phyloP scores from a whole-genome alignment of 2,113 vertebrate species.

The Oophaga pumilio region DNA sequence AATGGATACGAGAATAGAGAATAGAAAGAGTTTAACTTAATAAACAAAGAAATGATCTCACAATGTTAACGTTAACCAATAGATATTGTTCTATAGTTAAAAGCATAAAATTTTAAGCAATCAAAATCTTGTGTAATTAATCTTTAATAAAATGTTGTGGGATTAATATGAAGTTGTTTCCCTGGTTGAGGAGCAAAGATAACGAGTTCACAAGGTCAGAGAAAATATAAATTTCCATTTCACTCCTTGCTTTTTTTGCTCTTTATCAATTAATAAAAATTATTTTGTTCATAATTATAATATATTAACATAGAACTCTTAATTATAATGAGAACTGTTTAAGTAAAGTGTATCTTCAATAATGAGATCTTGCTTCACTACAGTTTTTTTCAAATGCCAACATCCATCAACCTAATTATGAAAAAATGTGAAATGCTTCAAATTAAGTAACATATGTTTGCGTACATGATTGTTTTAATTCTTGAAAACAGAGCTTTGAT shows the following conservation, averaged over 20 bases:
- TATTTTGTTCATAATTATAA: background rate
- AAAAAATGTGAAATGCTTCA: background rate
- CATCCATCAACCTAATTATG: background rate
- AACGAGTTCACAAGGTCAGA: background rate
- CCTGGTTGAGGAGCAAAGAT: background rate
- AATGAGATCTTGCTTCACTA: background rate
- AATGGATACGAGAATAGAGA: no score
- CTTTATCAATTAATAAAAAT: background rate
- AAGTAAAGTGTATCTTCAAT: background rate
- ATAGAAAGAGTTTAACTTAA: background rate
- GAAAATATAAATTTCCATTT: background rate
- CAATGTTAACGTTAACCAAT: background rate
- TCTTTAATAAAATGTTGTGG: background rate
- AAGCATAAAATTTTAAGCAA: background rate
- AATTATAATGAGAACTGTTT: background rate
- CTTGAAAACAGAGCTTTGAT: background rate
- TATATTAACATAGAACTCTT: background rate
- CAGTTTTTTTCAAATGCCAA: background rate
- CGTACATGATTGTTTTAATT: background rate
- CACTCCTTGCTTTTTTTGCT: background rate
- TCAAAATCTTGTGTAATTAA: background rate
- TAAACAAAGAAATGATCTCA: background rate
- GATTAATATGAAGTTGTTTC: conserved; percentile 7
- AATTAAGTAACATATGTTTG: background rate
- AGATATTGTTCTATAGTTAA: background rate